Evolutionary conservation across 2,797 vertebrate species (phyloP).

Genomic region (Microcaecilia unicolor): DNA sequence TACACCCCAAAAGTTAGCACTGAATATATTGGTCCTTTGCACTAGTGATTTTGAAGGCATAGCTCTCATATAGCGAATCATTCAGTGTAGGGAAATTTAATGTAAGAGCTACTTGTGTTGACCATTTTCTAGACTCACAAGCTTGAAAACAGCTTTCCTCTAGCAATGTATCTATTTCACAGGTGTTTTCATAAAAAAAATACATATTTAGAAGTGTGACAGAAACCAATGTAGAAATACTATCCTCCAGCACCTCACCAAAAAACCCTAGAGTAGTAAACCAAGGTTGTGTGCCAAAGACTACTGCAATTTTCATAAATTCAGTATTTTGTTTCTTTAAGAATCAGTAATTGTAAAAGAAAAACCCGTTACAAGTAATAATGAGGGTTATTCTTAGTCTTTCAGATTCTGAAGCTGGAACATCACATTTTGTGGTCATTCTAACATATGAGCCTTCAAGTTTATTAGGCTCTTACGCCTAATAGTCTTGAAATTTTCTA

Average conservation of each 20-base stretch:
- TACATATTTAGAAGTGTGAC: conserved; percentile 58
- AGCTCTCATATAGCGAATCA: too few species aligned
- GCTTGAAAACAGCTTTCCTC: conserved; percentile 50
- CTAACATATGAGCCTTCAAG: too few species aligned
- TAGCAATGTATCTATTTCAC: conserved; percentile 42
- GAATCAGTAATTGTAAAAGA: conserved; percentile 43
- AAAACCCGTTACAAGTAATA: conserved; percentile 34
- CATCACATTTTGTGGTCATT: too few species aligned
- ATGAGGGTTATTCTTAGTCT: too few species aligned
- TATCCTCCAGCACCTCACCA: conserved; percentile 17
- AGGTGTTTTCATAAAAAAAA: conserved; percentile 62
- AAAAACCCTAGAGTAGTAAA: conserved; percentile 31
- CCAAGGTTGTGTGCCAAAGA: conserved; percentile 37
- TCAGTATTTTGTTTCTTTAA: conserved; percentile 40
- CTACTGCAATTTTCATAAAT: conserved; percentile 31
- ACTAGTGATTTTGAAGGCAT: too few species aligned
- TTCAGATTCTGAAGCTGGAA: too few species aligned
- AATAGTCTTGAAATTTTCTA: too few species aligned
- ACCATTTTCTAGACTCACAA: conserved; percentile 9
- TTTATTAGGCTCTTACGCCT: too few species aligned
- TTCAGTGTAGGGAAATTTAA: background rate
- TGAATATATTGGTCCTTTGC: too few species aligned
- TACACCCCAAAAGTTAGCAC: too few species aligned
- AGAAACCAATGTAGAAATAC: conserved; percentile 48
- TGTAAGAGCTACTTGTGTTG: conserved; percentile 2